Base-by-base conservation (phyloP, 2,113 vertebrate genomes). In the Phalacrocorax aristotelis region DNA sequence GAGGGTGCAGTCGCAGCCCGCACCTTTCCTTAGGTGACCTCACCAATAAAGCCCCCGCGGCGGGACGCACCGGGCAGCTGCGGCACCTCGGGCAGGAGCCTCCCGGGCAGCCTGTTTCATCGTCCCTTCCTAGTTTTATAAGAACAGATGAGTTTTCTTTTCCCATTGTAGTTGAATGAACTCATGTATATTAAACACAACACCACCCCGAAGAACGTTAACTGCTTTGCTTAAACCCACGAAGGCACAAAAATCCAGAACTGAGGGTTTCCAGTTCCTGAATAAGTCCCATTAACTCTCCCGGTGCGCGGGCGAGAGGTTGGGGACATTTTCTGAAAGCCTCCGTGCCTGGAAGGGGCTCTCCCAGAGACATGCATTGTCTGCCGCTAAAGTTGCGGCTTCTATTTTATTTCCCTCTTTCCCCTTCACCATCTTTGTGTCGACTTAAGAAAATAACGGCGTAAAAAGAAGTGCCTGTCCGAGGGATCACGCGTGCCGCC, bases 111-210 rank as follows among this genome's bases (percentile, higher is more conserved):
- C 32, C 80, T 70, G 75, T 92, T 96, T 82, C 77, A 89, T 90
- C 95, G 91, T 92, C 71, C 95, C 79, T 96, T 96, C 88, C 91
- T 86, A 95, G 92, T 89, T 92, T 87, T 78, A 87, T 79, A 86
- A 83, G 78, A 94, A 97, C 87, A 87, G 95, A 94, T 80, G 65
- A 75, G 74, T 82, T 92, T 96, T 96, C 89, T 93, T 97, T 96
- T 85, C 82, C 91, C 72, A 83, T 90, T 96, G 94, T 95, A 88
- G 83, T 26, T 91, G 94, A 92, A 82, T 94, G 94, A 95, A 93
- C 94, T 96, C 82, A 91, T 90, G 92, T 96, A 96, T 96, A 87
- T 97, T 95, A 97, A 96, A 97, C 89, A 91, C 91, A 96, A 92
- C 91, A 83, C 84, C 94, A 64, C 71, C 94, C 68, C 65, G 93